Evolutionary conservation across 2,888 invertebrate genomes (phyloP), one percentile per base, ranked within the genome.

Genomic region (Ctena decussata): DNA sequence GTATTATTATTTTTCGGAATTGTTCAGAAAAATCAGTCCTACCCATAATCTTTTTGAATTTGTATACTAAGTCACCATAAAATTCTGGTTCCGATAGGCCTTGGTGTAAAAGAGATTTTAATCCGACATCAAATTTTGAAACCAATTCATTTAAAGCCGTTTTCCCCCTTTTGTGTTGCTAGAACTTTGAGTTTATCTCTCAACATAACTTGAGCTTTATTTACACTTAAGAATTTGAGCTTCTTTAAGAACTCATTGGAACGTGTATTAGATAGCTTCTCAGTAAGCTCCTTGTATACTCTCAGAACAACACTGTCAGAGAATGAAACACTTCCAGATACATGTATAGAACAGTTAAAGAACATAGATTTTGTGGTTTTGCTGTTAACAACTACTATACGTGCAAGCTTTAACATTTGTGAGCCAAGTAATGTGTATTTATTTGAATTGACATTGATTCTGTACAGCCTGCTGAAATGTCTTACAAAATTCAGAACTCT

Each of bases 171-270:
- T n/a, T 53, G 53, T n/a, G 53, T n/a, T 53, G 53, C 53, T 5
- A 53, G 53, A n/a, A 53, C 53, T n/a, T 53, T 53, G 21, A 53
- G 53, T 53, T 53, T 53, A n/a, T 53, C 53, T 53, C 53, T 53
- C 53, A 53, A 53, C 53, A 53, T 53, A 53, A 53, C 53, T 53
- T 53, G 18, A 53, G 53, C n/a, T 53, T 53, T 53, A 53, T n/a
- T 53, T 15, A 53, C 53, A 53, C 53, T 53, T n/a, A 53, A n/a
- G 53, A 53, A 53, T n/a, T 53, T 53, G n/a, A 53, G 53, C n/a
- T 53, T 53, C n/a, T 53, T 53, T 53, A 53, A n/a, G 53, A 53
- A 53, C 21, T 53, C 21, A 21, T 53, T 53, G 5, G 53, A 53
- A 53, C 8, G n/a, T n/a, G 53, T 53, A 53, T 53, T 53, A n/a